Conservation (phyloP, 2,797 vertebrate genomes). For the Knipowitschia caucasica region DNA sequence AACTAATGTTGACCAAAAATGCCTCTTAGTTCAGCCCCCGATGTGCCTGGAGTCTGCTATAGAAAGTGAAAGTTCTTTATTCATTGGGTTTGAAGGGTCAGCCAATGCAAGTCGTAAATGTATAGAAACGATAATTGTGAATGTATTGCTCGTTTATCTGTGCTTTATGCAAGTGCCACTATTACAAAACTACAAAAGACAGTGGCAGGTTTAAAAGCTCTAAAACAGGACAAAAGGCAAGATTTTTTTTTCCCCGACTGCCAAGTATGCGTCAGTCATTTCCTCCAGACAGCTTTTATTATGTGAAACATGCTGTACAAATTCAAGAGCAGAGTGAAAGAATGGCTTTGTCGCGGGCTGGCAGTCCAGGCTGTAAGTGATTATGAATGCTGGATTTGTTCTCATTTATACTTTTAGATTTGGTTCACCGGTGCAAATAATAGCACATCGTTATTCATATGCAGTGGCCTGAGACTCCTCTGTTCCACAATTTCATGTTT, state of each 20-base stretch:
- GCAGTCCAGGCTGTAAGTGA: slow-evolving; percentile 17
- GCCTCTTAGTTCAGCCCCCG: background rate
- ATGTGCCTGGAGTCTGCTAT: slow-evolving; percentile 16
- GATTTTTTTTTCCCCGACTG: slow-evolving; percentile 35
- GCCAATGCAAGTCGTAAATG: slow-evolving; percentile 40
- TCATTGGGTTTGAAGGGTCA: slow-evolving; percentile 21
- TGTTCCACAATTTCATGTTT: slow-evolving; percentile 5
- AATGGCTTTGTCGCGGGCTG: slow-evolving; percentile 23
- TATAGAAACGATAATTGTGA: slow-evolving; percentile 7
- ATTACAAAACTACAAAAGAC: slow-evolving; percentile 20
- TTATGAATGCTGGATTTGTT: slow-evolving; percentile 30
- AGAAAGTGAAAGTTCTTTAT: slow-evolving; percentile 15
- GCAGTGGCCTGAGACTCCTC: slow-evolving; percentile 12
- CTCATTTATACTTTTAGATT: slow-evolving; percentile 25
- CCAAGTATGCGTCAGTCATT: slow-evolving; percentile 49
- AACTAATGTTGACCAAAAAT: slow-evolving; percentile 7
- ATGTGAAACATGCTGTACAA: slow-evolving; percentile 28
- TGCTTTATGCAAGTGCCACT: slow-evolving; percentile 10
- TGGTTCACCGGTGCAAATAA: slow-evolving; percentile 9
- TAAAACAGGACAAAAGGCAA: slow-evolving; percentile 34
- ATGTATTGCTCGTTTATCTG: slow-evolving; percentile 23
- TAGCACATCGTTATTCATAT: slow-evolving; percentile 10
- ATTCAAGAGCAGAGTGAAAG: slow-evolving; percentile 32
- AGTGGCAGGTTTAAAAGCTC: slow-evolving; percentile 27
- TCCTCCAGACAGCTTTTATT: slow-evolving; percentile 45